These are phyloP conservation scores for Athalia rosae DNA, from an alignment of 2,888 invertebrate genomes.

Conservation along the genomic window DNA sequence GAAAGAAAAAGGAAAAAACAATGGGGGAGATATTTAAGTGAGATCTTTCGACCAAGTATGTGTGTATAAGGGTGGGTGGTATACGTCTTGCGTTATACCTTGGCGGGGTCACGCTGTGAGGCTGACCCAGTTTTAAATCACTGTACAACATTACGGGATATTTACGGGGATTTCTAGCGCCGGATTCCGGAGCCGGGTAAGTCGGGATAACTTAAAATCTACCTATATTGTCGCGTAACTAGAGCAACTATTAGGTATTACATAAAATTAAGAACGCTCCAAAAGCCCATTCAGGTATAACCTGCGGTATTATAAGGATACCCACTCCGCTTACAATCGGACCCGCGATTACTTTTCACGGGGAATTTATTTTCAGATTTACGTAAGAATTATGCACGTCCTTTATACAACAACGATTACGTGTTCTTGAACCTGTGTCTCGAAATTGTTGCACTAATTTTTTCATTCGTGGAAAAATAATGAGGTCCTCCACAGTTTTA, in stretches of 20 bases:
- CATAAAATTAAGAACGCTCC: constrained; percentile 18
- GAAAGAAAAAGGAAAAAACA: too few relatives aligned
- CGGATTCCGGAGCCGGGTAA: neutral
- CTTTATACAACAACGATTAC: neutral
- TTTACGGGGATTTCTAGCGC: constrained; percentile 51
- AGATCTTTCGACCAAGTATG: too few relatives aligned
- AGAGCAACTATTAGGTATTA: constrained; percentile 23
- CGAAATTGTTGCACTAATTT: neutral
- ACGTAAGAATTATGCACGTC: constrained; percentile 28
- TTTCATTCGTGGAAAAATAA: neutral
- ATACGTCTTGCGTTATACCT: too few relatives aligned
- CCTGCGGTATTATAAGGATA: too few relatives aligned
- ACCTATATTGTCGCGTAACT: neutral
- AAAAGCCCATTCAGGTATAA: neutral
- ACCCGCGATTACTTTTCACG: neutral
- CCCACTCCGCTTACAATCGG: neutral
- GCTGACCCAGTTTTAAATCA: constrained; percentile 62
- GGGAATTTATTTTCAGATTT: constrained; percentile 38
- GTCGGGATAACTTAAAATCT: constrained; percentile 29
- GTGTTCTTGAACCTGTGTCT: neutral
- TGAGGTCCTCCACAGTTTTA: neutral
- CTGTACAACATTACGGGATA: constrained; percentile 46
- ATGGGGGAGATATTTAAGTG: too few relatives aligned
- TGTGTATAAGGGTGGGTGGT: too few relatives aligned
- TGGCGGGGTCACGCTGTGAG: constrained; percentile 26